Evolutionary conservation across 2,113 vertebrate species (phyloP).

Genomic region (Engystomops pustulosus): DNA sequence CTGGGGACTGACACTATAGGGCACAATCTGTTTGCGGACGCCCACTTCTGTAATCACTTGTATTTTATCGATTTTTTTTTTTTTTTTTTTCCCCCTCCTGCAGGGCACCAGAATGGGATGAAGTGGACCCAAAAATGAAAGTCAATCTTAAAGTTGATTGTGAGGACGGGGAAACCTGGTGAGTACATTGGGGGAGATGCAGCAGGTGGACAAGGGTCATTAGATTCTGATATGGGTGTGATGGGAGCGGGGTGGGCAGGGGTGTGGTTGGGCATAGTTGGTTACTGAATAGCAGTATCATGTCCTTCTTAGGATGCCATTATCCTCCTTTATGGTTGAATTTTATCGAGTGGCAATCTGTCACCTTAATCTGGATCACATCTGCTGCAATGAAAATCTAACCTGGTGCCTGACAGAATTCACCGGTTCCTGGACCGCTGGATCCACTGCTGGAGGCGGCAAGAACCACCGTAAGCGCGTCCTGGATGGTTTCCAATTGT

Average conservation of each 20-base stretch:
- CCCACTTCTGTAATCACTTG: too few relatives aligned
- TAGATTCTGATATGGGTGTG: too few relatives aligned
- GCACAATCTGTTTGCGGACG: too few relatives aligned
- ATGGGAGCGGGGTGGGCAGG: too few relatives aligned
- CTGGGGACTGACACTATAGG: too few relatives aligned
- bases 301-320: constrained; percentile 95
- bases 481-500: not conserved
- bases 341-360: constrained; percentile 87
- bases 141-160: constrained; percentile 71
- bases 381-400: constrained; percentile 67
- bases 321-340: constrained; percentile 78
- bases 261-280: too few relatives aligned
- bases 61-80: too few relatives aligned
- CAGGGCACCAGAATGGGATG: constrained; percentile 83
- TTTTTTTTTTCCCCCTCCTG: not conserved
- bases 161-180: constrained; percentile 90
- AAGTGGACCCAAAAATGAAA: constrained; percentile 71
- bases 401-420: constrained; percentile 80
- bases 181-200: constrained; percentile 65
- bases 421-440: constrained; percentile 77
- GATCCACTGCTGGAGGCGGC: constrained; percentile 79
- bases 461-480: constrained; percentile 71
- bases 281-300: too few relatives aligned
- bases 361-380: constrained; percentile 79
- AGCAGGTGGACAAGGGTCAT: too few relatives aligned